These are phyloP conservation scores for Dallia pectoralis DNA, from an alignment of 2,797 vertebrate genomes.

Conservation along the genomic window DNA sequence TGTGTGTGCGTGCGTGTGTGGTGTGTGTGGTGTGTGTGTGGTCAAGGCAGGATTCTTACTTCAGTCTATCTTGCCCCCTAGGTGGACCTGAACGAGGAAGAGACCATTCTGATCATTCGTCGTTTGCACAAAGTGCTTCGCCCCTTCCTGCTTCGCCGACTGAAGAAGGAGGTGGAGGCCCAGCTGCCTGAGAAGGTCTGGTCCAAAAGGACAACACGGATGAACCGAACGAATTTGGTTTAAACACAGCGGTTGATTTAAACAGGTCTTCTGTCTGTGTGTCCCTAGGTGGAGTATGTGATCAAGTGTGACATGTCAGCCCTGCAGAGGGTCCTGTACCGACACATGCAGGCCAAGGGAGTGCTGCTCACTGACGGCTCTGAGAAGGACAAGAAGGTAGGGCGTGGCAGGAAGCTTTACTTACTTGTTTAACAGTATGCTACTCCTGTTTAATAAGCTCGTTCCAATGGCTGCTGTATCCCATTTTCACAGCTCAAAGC, in stretches of 20 bases:
- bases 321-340: conserved; percentile 82
- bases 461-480: too few species aligned
- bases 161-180: conserved; percentile 87
- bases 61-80: conserved; percentile 28
- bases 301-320: conserved; percentile 89
- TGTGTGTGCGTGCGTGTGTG: background rate
- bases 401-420: background rate
- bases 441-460: too few species aligned
- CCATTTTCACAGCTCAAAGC: too few species aligned
- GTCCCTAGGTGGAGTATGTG: conserved; percentile 83
- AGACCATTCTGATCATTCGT: conserved; percentile 87
- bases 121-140: conserved; percentile 85
- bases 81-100: conserved; percentile 87
- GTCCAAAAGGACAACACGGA: background rate
- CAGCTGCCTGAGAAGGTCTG: conserved; percentile 85
- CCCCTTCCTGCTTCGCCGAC: conserved; percentile 82
- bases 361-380: conserved; percentile 85
- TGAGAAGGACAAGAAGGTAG: conserved; percentile 88
- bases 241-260: background rate
- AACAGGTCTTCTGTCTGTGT: background rate
- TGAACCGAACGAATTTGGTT: background rate
- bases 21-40: background rate
- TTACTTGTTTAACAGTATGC: too few species aligned
- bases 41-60: background rate
- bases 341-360: conserved; percentile 89